These are phyloP conservation scores for Synergus japonicus DNA, from an alignment of 2,888 invertebrate genomes.

Conservation along the genomic window DNA sequence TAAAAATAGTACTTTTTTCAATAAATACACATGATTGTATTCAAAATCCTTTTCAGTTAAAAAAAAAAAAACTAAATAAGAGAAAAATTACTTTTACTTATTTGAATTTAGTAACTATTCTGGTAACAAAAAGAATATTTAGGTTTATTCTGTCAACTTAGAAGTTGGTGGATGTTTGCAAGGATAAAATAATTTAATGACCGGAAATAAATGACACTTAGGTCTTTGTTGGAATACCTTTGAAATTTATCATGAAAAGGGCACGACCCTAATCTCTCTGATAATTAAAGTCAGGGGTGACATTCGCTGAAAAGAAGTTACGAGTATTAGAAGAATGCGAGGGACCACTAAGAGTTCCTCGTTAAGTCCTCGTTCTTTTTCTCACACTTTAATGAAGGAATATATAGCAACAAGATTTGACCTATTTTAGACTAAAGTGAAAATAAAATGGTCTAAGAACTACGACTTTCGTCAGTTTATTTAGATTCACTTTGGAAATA, in stretches of 20 bases:
- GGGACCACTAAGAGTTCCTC: neutral
- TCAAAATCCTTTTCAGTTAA: too few relatives aligned
- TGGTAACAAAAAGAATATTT: neutral
- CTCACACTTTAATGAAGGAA: neutral
- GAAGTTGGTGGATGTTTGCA: neutral
- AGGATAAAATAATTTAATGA: neutral
- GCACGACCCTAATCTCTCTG: conserved; percentile 49
- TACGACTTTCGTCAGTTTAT: too few relatives aligned
- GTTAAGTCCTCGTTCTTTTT: neutral
- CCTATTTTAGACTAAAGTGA: too few relatives aligned
- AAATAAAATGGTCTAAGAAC: too few relatives aligned
- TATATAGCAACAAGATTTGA: neutral
- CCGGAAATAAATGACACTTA: neutral
- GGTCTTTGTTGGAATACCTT: neutral
- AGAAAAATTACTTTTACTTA: neutral
- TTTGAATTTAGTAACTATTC: neutral
- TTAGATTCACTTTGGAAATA: neutral
- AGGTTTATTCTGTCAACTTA: neutral
- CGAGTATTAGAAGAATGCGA: conserved; percentile 22
- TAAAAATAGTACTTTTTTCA: neutral
- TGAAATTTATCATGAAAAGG: neutral
- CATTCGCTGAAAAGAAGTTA: conserved; percentile 51
- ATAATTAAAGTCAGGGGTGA: conserved; percentile 55
- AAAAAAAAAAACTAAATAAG: too few relatives aligned
- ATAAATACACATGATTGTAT: neutral